Base-by-base conservation (phyloP, 2,113 vertebrate genomes). In the Ceyx melanurus region DNA sequence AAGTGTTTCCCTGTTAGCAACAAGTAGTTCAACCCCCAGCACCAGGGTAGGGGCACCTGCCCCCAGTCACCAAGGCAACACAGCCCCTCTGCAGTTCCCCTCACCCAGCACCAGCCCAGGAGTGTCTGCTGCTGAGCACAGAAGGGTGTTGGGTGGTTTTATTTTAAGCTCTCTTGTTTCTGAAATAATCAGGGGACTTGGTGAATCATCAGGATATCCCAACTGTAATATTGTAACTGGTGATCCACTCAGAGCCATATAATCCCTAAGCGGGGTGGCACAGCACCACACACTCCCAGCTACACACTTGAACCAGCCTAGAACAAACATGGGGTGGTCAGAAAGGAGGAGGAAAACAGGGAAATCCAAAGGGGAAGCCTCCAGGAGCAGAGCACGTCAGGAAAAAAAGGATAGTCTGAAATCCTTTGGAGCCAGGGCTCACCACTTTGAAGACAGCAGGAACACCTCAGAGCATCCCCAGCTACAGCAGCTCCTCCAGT, bases 181-280 rank as follows among this genome's bases (percentile, higher is more conserved):
- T 85, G 54, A 95, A 94, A 90, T 62, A 85, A 89, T 33, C 37
- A 50, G 10, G 1, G 62, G 23, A 50, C 72, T 70, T 71, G 31
- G 28, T 31, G 86, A 94, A 88, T 88, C 90, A 92, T 53, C 33
- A 74, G 88, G 72, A 76, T 56, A 95, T 51, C 92, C 94, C 94
- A 95, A 66, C 80, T 74, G 88, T 33, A 91, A 51, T 17, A 88
- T 20, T 71, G 79, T 8, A 37, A 42, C 1, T 3, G 88, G 50
- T 60, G 37, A 87, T 93, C 25, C 19, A 77, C 51, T 80, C 16
- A 93, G 72, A 92, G 29, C 77, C 61, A 11, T 15, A 43, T 42
- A 75, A 86, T 54, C 48, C 22, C 2, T 16, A 57, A 67, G 70
- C 26, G 48, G 61, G 86, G 78, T 75, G 81, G 57, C 86, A 65